Evolutionary conservation across 2,888 invertebrate species (phyloP), one percentile per base, ranked within the genome.

Genomic region (Eristalis arbustorum): DNA sequence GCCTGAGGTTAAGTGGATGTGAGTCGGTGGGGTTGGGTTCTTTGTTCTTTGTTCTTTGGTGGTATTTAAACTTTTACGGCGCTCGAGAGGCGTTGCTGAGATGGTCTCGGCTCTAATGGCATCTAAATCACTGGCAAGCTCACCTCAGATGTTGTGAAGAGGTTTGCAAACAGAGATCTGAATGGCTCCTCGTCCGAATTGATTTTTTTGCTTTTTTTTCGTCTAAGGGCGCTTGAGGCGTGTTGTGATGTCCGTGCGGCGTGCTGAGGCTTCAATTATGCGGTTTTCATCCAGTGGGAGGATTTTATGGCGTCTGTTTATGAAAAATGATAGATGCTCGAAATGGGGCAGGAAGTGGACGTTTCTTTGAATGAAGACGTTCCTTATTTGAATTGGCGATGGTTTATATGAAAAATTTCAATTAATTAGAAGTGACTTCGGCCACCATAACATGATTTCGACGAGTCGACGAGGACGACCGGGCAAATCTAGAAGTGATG

Each of bases 1-100:
- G 66, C 64, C 59, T 69, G 59, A 42, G 66, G 66, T 49, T 66
- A 72, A 49, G 13, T 34, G 18, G 49, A 66, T 34, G 10, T 40
- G 13, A 49, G 49, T 18, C 18, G 49, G 18, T 49, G 49, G 49
- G 42, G 18, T n/a, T 49, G 18, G 49, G 49, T n/a, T 18, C 49
- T 49, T 49, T 49, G 49, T 49, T 49, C 49, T 49, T 18, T 18
- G 49, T 8, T 31, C 31, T 8, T 31, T 8, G 31, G 18, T 18
- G 49, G 49, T 49, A n/a, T 49, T 49, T 49, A 49, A 49, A 49
- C 49, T 49, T 49, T 49, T 49, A 49, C n/a, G 49, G 49, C 49
- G 18, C 18, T 18, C 49, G 49, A 49, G 49, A 49, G 49, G 49
- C 49, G 49, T 18, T 0, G 49, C n/a, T 8, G 49, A 18, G 49